These are phyloP conservation scores for Melipona beecheii DNA, from an alignment of 2,888 invertebrate species.

Conservation along the genomic window DNA sequence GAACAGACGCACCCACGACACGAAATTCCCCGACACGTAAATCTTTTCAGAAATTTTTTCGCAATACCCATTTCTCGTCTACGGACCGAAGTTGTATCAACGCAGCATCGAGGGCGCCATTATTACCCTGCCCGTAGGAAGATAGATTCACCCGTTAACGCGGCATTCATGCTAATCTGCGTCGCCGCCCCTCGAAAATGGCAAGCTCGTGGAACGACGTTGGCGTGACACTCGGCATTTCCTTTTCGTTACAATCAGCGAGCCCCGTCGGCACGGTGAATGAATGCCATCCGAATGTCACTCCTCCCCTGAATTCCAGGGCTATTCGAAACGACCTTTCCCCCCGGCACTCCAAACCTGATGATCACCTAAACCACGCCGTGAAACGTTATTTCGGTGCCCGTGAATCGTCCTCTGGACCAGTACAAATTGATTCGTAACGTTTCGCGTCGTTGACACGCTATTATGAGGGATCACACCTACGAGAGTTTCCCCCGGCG, in stretches of 20 bases:
- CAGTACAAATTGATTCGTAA: constrained; percentile 65
- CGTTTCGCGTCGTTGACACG: constrained; percentile 64
- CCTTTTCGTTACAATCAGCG: neutral
- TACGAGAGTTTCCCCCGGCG: constrained; percentile 30
- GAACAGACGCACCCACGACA: neutral
- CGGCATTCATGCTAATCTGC: constrained; percentile 10
- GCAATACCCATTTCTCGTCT: neutral
- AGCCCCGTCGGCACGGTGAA: constrained; percentile 23
- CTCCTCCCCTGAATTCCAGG: constrained; percentile 20
- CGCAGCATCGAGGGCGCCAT: neutral
- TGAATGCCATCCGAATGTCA: constrained; percentile 37
- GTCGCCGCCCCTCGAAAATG: constrained; percentile 7
- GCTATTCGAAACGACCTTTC: neutral
- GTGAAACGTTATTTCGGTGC: constrained; percentile 38
- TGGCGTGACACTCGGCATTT: constrained; percentile 50
- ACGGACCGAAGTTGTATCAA: neutral
- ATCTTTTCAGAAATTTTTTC: neutral
- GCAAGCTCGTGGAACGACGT: constrained; percentile 14
- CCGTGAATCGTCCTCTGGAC: constrained; percentile 18
- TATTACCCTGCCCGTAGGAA: neutral
- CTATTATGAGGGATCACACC: constrained; percentile 54
- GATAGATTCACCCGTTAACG: neutral
- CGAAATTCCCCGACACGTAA: neutral
- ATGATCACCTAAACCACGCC: constrained; percentile 14
- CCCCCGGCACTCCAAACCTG: neutral